Base-by-base conservation (phyloP, 2,797 vertebrate genomes). In the Oryzias sinensis region DNA sequence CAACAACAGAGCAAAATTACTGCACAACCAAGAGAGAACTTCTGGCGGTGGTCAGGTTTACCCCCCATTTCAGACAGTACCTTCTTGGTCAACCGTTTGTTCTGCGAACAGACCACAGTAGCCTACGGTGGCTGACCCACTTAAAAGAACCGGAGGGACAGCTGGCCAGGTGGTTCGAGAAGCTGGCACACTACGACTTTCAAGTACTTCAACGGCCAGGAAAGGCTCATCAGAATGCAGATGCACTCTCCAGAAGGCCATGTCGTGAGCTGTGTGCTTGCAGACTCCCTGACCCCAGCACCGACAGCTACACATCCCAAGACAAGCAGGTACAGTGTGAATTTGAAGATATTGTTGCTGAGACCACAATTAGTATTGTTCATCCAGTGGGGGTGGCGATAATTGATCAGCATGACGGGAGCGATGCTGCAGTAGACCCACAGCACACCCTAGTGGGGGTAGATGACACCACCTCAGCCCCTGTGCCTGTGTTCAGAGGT, bases 11-110 rank as follows among this genome's bases (percentile, higher is more conserved):
- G 15, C 71, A 67, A 6, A 76, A 81, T 6, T 76, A 76, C 22
- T 79, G 73, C 22, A 77, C 77, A 6, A 74, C 67, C 4, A 0
- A 33, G 5, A 22, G 57, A 0, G 62, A 81, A 14, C 33, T 77
- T 0, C 42, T 71, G 1, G 74, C 72, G 0, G 41, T 77, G 0
- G 75, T 81, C 1, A 73, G 68, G 1, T 80, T 75, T 42, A 72
- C 51, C 0, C 43, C 40, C 13, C 69, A 72, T 3, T 80, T 79
- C 2, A 7, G 27, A 0, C 77, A 82, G 57, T 77, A 72, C 11
- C 60, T 77, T 2, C 42, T 68, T 0, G 53, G 57, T 15, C 44
- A 22, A 41, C 60, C 17, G 1, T 77, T 72, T 8, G 56, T 22
- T 0, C 1, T 62, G 1, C 5, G 6, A 1, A 56, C 62, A 5